phyloP scores from a whole-genome alignment of 2,113 vertebrate genomes.

The Lanius ludovicianus region DNA sequence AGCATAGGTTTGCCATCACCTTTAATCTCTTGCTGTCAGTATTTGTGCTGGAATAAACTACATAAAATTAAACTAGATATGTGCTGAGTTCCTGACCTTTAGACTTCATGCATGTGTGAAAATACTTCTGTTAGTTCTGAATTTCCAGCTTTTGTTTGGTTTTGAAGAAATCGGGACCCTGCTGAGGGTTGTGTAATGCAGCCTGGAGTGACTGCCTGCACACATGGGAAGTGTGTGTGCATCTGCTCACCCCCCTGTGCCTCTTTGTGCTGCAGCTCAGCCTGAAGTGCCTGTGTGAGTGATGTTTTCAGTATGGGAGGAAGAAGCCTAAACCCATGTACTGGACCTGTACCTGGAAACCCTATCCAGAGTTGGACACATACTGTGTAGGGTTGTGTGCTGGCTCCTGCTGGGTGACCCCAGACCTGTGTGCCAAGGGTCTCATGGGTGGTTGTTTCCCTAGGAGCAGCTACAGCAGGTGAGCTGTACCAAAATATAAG shows the following conservation, averaged over 20 bases:
- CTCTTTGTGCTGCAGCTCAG: fast-evolving
- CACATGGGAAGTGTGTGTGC: fast-evolving
- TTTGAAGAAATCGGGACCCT: background rate
- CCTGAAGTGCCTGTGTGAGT: background rate
- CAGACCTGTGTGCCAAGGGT: background rate
- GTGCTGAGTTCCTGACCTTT: background rate
- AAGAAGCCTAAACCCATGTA: background rate
- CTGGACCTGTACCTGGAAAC: background rate
- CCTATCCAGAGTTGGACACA: fast-evolving
- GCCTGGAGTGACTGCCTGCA: background rate
- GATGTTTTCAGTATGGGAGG: background rate
- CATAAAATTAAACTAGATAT: background rate
- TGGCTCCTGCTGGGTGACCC: background rate
- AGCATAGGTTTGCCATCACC: background rate
- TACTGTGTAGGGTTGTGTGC: background rate
- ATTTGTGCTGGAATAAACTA: background rate
- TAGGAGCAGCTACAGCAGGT: background rate
- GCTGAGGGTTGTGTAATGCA: background rate
- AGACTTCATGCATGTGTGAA: background rate
- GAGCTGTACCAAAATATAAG: fast-evolving
- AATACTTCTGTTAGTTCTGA: background rate
- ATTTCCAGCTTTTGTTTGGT: background rate
- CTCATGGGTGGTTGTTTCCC: background rate
- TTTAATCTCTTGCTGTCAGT: background rate
- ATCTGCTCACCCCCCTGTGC: background rate